Evolutionary conservation across 2,888 invertebrate genomes (phyloP), one percentile per base, ranked within the genome.

Genomic region (Athalia rosae): DNA sequence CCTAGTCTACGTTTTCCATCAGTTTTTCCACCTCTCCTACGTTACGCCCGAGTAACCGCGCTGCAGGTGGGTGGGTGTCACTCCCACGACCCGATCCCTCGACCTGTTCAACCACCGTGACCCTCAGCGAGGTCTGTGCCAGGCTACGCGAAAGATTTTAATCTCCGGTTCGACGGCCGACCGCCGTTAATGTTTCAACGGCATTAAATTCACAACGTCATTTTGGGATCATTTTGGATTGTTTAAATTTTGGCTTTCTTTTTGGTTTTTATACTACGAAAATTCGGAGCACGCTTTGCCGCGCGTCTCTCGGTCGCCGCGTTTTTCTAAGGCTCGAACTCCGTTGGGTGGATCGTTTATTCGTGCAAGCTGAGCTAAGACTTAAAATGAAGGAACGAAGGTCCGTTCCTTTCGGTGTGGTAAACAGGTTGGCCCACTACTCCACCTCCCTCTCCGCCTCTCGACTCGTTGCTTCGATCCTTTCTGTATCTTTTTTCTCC

Each of bases 61-160:
- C 7, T 53, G 50, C 48, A 62, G 53, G 61, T 43, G 67, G 78
- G 76, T 81, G 79, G 61, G 77, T 76, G 78, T 79, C 76, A 79
- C 78, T 81, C 81, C 78, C 81, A 79, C 80, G 79, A 73, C 76
- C 62, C 45, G 64, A 78, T 71, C 53, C 73, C 64, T 61, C 56
- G 77, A 78, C 73, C 77, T 73, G 80, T 71, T 80, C 84, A 82
- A 79, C 77, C 79, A 83, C 81, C 84, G 85, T 84, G 84, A 84
- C 84, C 81, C 82, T 7, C 62, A 28, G 43, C 43, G 8, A 8
- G 9, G 11, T 9, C 56, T 58, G 8, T 45, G 58, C 58, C 9
- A 4, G 43, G 71, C n/a, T 9, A 53, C 53, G 53, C 53, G 11
- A 53, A 7, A 58, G 56, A 71, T 71, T 50, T 45, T 43, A 13